phyloP scores from a whole-genome alignment of 2,113 vertebrate species.

The Mastomys coucha region DNA sequence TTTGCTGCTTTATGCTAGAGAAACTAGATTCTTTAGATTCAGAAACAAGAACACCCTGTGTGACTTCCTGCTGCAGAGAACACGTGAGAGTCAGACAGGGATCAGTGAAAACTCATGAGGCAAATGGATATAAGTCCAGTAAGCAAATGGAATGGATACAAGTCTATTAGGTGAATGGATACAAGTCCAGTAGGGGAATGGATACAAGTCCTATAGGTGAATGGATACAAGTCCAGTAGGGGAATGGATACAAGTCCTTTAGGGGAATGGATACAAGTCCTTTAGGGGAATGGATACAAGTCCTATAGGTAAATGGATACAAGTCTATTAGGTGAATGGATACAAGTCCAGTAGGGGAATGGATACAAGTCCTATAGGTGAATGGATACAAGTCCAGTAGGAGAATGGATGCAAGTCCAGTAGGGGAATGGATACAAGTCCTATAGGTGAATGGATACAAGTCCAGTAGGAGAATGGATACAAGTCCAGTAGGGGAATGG shows the following conservation, averaged over 20 bases:
- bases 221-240: too few relatives aligned
- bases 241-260: background rate
- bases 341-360: too few relatives aligned
- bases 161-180: background rate
- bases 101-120: conserved; percentile 30
- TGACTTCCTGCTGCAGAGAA: conserved; percentile 14
- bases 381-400: background rate
- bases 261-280: too few relatives aligned
- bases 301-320: background rate
- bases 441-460: too few relatives aligned
- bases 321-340: background rate
- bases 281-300: background rate
- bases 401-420: too few relatives aligned
- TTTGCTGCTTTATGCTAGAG: background rate
- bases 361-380: background rate
- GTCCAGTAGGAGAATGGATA: too few relatives aligned
- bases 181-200: too few relatives aligned
- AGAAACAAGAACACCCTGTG: background rate
- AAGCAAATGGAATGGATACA: background rate
- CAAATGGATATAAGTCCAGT: background rate
- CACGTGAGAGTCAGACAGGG: background rate
- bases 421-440: too few relatives aligned
- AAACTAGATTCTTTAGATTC: conserved; percentile 47
- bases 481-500: background rate
- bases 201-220: too few relatives aligned